These are phyloP conservation scores for Nephrotoma flavescens DNA, from an alignment of 2,888 invertebrate species.

Conservation along the genomic window DNA sequence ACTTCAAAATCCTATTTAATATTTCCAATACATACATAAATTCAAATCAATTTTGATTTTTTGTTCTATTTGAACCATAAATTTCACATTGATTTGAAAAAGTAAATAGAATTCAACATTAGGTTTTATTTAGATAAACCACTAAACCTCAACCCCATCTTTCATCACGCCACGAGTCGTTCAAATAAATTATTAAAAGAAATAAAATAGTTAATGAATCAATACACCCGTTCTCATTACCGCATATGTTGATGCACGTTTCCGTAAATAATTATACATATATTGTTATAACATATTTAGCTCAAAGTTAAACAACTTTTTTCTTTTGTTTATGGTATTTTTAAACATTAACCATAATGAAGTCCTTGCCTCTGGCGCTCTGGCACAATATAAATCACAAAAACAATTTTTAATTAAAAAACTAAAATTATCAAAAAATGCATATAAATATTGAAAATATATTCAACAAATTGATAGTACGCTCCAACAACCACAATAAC, in stretches of 20 bases:
- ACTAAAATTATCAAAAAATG: background rate
- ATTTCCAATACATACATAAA: too few relatives aligned
- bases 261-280: background rate
- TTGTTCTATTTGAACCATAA: too few relatives aligned
- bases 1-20: too few relatives aligned
- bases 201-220: too few relatives aligned
- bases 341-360: background rate
- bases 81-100: too few relatives aligned
- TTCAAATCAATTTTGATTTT: too few relatives aligned
- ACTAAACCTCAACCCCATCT: too few relatives aligned
- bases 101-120: too few relatives aligned
- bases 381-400: background rate
- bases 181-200: too few relatives aligned
- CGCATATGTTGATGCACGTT: background rate
- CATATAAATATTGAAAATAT: background rate
- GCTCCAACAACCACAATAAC: background rate
- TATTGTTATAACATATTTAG: background rate
- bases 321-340: background rate
- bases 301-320: background rate
- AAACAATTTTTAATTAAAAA: background rate
- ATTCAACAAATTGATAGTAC: background rate
- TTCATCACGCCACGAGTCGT: too few relatives aligned
- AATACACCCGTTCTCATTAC: too few relatives aligned
- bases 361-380: background rate
- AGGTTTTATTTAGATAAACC: too few relatives aligned